Conservation (phyloP, 2,113 vertebrate genomes). For the Pogonocichla stellata region DNA sequence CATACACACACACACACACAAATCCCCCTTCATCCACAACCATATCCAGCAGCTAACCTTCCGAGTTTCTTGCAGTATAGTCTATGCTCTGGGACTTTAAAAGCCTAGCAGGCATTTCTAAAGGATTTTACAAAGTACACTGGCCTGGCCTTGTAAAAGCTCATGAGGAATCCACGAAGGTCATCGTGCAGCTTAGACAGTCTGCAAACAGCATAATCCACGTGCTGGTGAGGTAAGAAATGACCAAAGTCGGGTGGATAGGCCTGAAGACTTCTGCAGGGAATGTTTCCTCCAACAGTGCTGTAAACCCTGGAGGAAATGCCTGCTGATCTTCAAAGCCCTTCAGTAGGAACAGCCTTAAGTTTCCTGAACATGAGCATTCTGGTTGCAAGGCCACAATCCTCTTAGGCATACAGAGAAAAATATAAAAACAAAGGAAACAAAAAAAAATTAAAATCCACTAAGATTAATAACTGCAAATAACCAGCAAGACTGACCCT, state of each 20-base stretch:
- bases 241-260: background rate
- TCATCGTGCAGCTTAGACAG: slow-evolving; percentile 51
- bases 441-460: background rate
- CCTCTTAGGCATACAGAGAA: background rate
- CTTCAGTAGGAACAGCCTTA: slow-evolving; percentile 12
- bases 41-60: slow-evolving; percentile 24
- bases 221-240: slow-evolving; percentile 36
- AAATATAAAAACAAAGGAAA: slow-evolving; percentile 3
- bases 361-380: slow-evolving; percentile 50
- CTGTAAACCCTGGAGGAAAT: slow-evolving; percentile 43
- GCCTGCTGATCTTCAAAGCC: slow-evolving; percentile 68
- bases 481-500: slow-evolving; percentile 45
- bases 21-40: background rate
- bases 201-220: slow-evolving; percentile 54
- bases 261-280: slow-evolving; percentile 39
- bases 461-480: slow-evolving; percentile 12
- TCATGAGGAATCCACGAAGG: slow-evolving; percentile 47
- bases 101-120: slow-evolving; percentile 54
- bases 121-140: slow-evolving; percentile 57
- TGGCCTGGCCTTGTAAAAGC: slow-evolving; percentile 45
- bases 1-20: background rate
- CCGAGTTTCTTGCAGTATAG: background rate
- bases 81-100: slow-evolving; percentile 38
- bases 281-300: slow-evolving; percentile 27
- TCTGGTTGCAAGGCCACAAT: slow-evolving; percentile 8